phyloP scores from a whole-genome alignment of 2,113 vertebrate species.

The Nettapus auritus region DNA sequence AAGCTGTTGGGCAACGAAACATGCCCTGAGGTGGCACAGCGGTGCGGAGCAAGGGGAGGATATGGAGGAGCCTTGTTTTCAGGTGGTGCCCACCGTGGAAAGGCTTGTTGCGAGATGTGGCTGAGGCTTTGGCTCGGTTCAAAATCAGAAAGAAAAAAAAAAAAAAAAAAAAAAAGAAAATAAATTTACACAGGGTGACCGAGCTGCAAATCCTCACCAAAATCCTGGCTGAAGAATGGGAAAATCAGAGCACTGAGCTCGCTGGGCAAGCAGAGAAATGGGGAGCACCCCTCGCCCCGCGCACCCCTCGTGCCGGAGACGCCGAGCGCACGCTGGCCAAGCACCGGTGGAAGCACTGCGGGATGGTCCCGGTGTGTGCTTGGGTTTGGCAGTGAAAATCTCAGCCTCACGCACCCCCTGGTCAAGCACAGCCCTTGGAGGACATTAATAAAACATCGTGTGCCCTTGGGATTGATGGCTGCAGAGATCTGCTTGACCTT shows the following conservation, averaged over 20 bases:
- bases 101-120: not conserved
- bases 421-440: not conserved
- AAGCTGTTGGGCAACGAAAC: not conserved
- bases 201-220: not conserved
- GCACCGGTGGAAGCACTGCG: not conserved
- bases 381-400: not conserved
- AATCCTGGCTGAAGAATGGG: not conserved
- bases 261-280: not conserved
- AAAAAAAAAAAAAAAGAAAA: no score
- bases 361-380: not conserved
- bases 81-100: not conserved
- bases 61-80: not conserved
- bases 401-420: not conserved
- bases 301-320: not conserved
- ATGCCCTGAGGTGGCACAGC: not conserved
- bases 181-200: not conserved
- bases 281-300: rapidly evolving
- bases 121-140: not conserved
- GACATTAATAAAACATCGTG: rapidly evolving
- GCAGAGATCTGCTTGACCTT: not conserved
- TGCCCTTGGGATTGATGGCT: not conserved
- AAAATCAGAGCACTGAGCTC: not conserved
- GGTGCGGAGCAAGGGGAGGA: not conserved
- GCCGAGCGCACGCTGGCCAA: not conserved
- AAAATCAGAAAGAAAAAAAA: not conserved